Percentiles rank a stretch among this genome's conserved stretches.
These are phyloP conservation scores for Meganola albula DNA, from an alignment of 2,888 invertebrate species.

Conservation along the genomic window DNA sequence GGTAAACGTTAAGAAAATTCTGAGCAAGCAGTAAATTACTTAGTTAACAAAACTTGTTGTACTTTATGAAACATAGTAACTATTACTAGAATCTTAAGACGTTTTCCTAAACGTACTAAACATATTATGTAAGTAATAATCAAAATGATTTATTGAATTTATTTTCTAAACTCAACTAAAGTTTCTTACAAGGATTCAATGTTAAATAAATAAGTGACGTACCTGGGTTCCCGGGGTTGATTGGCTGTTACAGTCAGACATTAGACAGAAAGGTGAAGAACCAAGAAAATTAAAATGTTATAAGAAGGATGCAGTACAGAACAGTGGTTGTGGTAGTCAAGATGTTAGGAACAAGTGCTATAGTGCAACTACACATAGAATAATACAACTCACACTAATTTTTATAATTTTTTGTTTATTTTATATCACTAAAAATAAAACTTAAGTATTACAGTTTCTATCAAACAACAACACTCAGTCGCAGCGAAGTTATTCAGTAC, in stretches of 20 bases:
- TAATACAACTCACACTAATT: slow-evolving; percentile 44
- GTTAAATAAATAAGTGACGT: slow-evolving; percentile 25
- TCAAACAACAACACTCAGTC: slow-evolving; percentile 75
- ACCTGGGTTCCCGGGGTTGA: slow-evolving; percentile 33
- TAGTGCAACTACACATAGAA: slow-evolving; percentile 51
- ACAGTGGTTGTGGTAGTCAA: slow-evolving; percentile 44
- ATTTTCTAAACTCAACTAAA: too few relatives aligned
- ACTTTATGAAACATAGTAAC: too few relatives aligned
- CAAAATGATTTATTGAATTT: too few relatives aligned
- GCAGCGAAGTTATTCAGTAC: slow-evolving; percentile 69
- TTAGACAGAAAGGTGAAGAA: slow-evolving; percentile 33
- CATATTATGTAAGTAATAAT: too few relatives aligned
- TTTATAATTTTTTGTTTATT: slow-evolving; percentile 72
- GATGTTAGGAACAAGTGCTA: slow-evolving; percentile 58
- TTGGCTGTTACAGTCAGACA: slow-evolving; percentile 34
- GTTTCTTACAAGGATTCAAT: slow-evolving; percentile 8
- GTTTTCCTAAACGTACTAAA: too few relatives aligned
- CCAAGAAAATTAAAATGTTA: slow-evolving; percentile 52
- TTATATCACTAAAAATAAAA: slow-evolving; percentile 76
- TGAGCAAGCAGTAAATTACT: too few relatives aligned
- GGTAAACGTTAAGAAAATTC: too few relatives aligned
- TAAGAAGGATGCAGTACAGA: slow-evolving; percentile 52
- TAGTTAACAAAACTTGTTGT: too few relatives aligned
- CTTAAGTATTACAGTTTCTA: slow-evolving; percentile 76
- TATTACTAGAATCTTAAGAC: too few relatives aligned